Evolutionary conservation across 2,888 invertebrate species (phyloP).

Genomic region (Mechanitis mazaeus): DNA sequence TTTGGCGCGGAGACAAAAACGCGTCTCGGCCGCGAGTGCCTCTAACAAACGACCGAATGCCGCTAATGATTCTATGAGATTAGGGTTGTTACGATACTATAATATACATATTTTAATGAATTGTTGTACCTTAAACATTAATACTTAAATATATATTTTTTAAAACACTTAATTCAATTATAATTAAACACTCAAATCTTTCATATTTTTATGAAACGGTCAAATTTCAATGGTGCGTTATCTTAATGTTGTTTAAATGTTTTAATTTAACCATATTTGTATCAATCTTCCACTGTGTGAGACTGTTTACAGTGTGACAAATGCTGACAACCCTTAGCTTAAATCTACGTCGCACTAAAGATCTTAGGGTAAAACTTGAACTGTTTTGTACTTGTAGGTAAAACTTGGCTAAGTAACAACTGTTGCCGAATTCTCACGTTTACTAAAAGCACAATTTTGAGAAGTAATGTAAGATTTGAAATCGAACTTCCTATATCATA

Average conservation of each 20-base stretch:
- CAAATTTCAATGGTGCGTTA: too few species aligned
- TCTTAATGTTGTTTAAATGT: too few species aligned
- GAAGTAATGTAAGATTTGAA: too few species aligned
- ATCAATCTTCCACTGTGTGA: too few species aligned
- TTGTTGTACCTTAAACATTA: too few species aligned
- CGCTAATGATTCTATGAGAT: constrained; percentile 69
- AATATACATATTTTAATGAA: neutral
- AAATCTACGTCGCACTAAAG: neutral
- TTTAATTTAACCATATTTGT: too few species aligned
- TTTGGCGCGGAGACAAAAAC: constrained; percentile 72
- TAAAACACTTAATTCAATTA: too few species aligned
- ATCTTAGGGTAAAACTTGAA: constrained; percentile 3
- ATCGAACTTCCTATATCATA: too few species aligned
- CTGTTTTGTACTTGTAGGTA: neutral
- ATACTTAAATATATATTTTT: too few species aligned
- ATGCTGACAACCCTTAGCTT: neutral
- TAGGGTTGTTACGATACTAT: constrained; percentile 31
- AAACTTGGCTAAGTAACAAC: neutral
- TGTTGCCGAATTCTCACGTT: neutral
- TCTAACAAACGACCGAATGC: constrained; percentile 74
- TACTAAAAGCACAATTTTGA: neutral
- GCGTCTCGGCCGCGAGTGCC: constrained; percentile 66
- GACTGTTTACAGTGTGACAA: neutral
- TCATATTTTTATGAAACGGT: too few species aligned
- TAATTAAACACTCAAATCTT: too few species aligned